Conservation (phyloP, 2,113 vertebrate species). For the Clarias gariepinus region DNA sequence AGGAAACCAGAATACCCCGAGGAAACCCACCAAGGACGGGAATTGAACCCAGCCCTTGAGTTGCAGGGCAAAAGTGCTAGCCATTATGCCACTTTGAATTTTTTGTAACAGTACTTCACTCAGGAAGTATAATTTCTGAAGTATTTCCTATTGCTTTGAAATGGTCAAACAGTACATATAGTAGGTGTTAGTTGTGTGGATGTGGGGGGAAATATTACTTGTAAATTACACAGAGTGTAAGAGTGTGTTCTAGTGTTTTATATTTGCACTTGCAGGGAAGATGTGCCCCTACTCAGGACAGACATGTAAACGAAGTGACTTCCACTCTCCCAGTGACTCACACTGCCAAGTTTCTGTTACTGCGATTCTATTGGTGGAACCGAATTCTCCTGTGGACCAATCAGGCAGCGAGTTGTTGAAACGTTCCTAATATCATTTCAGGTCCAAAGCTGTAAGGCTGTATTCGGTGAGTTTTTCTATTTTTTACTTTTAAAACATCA, state of each 20-base stretch:
- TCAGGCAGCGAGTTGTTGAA: conserved; percentile 59
- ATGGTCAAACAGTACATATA: background rate
- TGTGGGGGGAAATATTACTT: background rate
- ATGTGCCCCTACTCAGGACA: no score
- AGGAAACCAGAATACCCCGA: no score
- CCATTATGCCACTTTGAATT: no score
- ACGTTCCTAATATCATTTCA: conserved; percentile 54
- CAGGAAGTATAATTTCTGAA: background rate
- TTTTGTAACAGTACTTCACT: background rate
- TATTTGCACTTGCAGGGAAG: no score
- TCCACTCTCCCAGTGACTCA: background rate
- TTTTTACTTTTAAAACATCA: background rate
- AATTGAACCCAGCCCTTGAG: no score
- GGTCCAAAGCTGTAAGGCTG: conserved; percentile 49
- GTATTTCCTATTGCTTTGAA: background rate
- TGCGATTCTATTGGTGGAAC: conserved; percentile 61
- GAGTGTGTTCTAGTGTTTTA: background rate
- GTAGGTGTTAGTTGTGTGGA: background rate
- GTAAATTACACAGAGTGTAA: background rate
- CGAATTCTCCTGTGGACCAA: conserved; percentile 56
- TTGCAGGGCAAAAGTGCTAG: no score
- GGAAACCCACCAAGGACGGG: no score
- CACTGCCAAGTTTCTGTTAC: background rate
- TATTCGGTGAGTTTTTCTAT: conserved; percentile 63
- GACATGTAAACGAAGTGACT: background rate